Percentiles rank a stretch among this genome's conserved stretches.
Conservation (phyloP, 2,888 invertebrate species). For the Himalopsyche tibetana region DNA sequence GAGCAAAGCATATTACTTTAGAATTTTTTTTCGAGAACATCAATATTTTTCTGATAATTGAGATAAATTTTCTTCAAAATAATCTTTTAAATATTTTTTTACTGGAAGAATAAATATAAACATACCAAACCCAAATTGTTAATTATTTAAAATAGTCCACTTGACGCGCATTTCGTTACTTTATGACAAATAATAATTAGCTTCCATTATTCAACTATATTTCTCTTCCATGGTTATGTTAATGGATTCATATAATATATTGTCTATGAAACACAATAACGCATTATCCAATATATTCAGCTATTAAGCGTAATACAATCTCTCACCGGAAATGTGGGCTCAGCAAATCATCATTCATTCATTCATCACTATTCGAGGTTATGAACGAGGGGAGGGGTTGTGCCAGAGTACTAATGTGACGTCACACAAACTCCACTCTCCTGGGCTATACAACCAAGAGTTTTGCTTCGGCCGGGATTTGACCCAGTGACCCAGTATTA, state of each 20-base stretch:
- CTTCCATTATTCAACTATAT: neutral
- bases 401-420: conserved; percentile 49
- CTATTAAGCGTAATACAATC: neutral
- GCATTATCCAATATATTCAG: neutral
- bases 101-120: too few relatives aligned
- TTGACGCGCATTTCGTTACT: neutral
- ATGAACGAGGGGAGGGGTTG: neutral
- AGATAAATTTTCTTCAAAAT: too few relatives aligned
- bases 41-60: too few relatives aligned
- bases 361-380: conserved; percentile 57
- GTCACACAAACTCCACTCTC: conserved; percentile 53
- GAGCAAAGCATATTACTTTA: too few relatives aligned
- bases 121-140: too few relatives aligned
- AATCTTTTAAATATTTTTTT: too few relatives aligned
- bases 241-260: neutral
- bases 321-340: neutral
- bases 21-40: too few relatives aligned
- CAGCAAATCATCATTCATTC: conserved; percentile 53
- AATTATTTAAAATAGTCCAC: neutral
- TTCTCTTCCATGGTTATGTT: neutral
- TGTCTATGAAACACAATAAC: neutral
- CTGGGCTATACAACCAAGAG: conserved; percentile 43
- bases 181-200: neutral
- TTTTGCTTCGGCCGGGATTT: conserved; percentile 61
- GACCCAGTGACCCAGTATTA: conserved; percentile 65